phyloP scores from a whole-genome alignment of 2,888 invertebrate species.

The Ceraclea dissimilis region DNA sequence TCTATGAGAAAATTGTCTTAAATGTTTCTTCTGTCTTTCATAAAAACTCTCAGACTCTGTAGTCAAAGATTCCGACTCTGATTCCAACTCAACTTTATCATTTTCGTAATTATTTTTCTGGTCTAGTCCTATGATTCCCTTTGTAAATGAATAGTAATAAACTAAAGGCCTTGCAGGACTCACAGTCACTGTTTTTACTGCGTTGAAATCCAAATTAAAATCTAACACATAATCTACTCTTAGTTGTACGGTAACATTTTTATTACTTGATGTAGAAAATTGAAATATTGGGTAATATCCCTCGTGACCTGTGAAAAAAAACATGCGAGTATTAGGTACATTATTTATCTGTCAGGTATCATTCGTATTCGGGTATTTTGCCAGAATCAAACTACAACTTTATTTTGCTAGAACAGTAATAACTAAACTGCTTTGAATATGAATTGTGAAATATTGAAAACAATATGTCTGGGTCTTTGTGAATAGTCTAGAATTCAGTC shows the following conservation, averaged over 20 bases:
- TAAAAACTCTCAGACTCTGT: neutral
- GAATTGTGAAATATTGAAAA: too few relatives aligned
- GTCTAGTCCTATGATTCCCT: neutral
- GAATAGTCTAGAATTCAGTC: too few relatives aligned
- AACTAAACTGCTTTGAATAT: too few relatives aligned
- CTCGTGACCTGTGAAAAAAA: neutral
- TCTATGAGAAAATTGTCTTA: neutral
- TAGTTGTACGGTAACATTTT: conserved; percentile 52
- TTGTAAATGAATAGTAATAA: conserved; percentile 46
- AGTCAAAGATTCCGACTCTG: neutral
- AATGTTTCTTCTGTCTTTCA: neutral
- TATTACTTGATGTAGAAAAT: conserved; percentile 57
- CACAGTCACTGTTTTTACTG: conserved; percentile 38
- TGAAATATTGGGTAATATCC: conserved; percentile 55
- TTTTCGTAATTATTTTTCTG: too few relatives aligned
- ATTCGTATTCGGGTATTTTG: too few relatives aligned
- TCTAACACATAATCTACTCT: conserved; percentile 49
- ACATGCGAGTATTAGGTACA: neutral
- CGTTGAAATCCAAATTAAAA: conserved; percentile 47
- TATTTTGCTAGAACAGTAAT: too few relatives aligned
- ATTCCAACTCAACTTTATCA: too few relatives aligned
- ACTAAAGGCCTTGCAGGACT: conserved; percentile 47
- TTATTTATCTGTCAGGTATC: too few relatives aligned
- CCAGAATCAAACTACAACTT: too few relatives aligned
- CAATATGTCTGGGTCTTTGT: too few relatives aligned